Base-by-base conservation (phyloP, 1,140 invertebrate genomes). In the Hyles euphorbiae region DNA sequence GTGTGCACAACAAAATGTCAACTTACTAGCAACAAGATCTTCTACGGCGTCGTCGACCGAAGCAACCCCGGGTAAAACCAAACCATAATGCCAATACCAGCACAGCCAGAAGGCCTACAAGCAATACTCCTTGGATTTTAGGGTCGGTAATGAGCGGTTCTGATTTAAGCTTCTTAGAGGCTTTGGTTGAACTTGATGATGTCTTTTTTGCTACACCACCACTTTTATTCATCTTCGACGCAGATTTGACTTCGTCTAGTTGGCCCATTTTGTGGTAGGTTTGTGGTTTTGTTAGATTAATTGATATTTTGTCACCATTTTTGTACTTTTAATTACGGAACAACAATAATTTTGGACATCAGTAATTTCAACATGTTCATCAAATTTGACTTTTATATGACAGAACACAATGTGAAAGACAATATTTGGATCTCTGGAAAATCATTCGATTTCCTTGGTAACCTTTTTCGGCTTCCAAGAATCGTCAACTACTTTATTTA, bases 21-120 rank as follows among this genome's bases (percentile, higher is more conserved):
- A 56, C 51, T 60, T 52, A 69, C 57, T 55, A 50, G 46, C 56
- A 68, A 57, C 72, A 78, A 34, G 61, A 59, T 52, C 70, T 56
- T 36, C 74, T 70, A 2, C 72, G 67, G 3, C 71, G 72, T 10
- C 74, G 64, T 0, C 68, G 58, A 43, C 67, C 58, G 9, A 80
- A 53, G 58, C 78, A 81, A 0, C 77, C 73, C 22, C 63, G 57
- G 5, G 62, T 69, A 54, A 76, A 81, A 2, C 79, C 78, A 56
- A 71, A 77, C 78, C 80, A 85, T 3, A 85, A 60, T 2, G 72
- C 74, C 44, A 81, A 2, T 0, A 63, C 60, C 8, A 83, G 51
- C 1, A 82, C 65, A 9, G 67, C 71, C 32, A 85, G 63, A 2
- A 83, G 47, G 0, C 67, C 72, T 0, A 79, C 61, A 22, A 83